phyloP scores from a whole-genome alignment of 2,113 vertebrate genomes.

The Zosterops japonicus region DNA sequence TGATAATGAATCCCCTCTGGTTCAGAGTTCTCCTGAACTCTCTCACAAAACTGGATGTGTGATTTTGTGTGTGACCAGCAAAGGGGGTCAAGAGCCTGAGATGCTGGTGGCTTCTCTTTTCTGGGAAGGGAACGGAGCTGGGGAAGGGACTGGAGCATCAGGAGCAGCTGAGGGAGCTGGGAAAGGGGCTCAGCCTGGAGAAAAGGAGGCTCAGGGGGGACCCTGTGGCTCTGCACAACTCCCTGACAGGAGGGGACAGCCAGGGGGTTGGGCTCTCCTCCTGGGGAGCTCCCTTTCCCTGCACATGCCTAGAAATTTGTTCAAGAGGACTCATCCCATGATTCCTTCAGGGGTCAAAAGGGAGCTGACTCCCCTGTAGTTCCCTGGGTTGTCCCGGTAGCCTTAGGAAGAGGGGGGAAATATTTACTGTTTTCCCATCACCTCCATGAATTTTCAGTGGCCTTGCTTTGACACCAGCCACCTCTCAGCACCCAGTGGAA shows the following conservation, averaged over 20 bases:
- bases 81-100: neutral
- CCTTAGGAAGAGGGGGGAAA: neutral
- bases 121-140: rapidly evolving
- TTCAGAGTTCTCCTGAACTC: neutral
- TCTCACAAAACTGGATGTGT: neutral
- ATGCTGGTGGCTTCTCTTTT: neutral
- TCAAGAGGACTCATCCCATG: neutral
- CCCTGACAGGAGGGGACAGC: neutral
- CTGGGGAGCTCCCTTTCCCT: neutral
- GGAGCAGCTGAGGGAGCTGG: neutral
- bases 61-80: neutral
- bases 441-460: neutral
- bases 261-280: rapidly evolving
- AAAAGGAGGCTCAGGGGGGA: neutral
- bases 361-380: neutral
- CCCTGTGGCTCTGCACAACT: neutral
- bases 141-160: neutral
- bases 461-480: neutral
- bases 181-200: neutral
- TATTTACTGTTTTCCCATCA: neutral
- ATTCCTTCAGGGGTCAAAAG: neutral
- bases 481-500: neutral
- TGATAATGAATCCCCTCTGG: neutral
- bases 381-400: neutral
- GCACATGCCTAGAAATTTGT: neutral